Evolutionary conservation across 2,797 vertebrate species (phyloP), one percentile per base, ranked within the genome.

Genomic region (Pangasius mekongensis): DNA sequence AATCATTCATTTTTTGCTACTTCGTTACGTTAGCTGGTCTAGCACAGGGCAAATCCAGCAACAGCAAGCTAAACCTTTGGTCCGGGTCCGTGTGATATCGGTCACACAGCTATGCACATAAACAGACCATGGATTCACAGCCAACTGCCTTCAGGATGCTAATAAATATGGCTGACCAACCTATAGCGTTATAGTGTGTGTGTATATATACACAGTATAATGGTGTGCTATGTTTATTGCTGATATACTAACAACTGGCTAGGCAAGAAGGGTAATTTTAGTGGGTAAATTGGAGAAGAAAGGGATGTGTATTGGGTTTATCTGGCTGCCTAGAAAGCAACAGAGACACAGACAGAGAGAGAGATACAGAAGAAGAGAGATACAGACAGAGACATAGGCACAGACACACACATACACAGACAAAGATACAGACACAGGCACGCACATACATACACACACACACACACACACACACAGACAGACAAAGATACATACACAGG

Each of bases 321-420:
- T 82, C 30, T 64, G 54, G 24, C 56, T 88, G 52, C 87, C 47
- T 88, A 52, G 58, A 88, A 84, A 84, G 74, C 87, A 87, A 67
- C 67, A 64, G 56, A 18, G 8, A 33, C 47, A 54, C 87, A 84
- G 87, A 81, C 80, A 47, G 22, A 47, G 47, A 47, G 43, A 47
- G 43, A 47, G 5, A 43, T 43, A 39, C 3, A 5, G 39, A 39
- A 3, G 39, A 3, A 39, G 39, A 43, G 43, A 18, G 8, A 33
- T 30, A 52, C 86, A 83, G 86, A 81, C 80, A 43, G 20, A 43
- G 39, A 2, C 36, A 36, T 4, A 39, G 39, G 4, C 4, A 39
- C 39, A 39, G 39, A 43, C 43, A 43, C 43, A 43, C 39, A 39
- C 39, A 39, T 39, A 39, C 39, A 39, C 39, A 39, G 39, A 43